A percentile compares a stretch with the other conserved stretches of the same genome.
Conservation (phyloP, 1,140 invertebrate genomes). For the Orchesella cincta region DNA sequence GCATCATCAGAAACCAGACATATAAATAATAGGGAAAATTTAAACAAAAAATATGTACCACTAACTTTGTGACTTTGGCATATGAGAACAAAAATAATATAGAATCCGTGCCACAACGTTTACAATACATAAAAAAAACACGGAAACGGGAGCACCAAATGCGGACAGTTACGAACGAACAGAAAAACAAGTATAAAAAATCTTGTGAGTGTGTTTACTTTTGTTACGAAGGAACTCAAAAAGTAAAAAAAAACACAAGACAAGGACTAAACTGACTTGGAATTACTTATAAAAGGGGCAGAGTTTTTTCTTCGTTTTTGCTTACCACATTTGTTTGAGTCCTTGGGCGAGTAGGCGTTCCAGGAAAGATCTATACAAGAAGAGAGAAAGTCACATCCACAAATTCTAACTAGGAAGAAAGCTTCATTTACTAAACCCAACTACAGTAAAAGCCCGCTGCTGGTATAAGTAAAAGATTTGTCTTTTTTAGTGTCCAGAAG, state of each 20-base stretch:
- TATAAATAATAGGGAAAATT: no score
- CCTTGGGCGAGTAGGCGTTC: conserved; percentile 64
- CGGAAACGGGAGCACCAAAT: background rate
- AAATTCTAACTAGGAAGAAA: background rate
- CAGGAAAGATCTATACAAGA: conserved; percentile 65
- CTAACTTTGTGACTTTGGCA: no score
- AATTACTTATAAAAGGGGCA: conserved; percentile 54
- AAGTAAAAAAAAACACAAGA: background rate
- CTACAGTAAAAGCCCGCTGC: no score
- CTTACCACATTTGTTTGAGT: conserved; percentile 62
- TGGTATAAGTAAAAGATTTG: no score
- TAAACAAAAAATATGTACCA: no score
- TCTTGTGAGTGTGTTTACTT: no score
- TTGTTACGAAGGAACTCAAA: background rate
- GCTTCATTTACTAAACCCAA: background rate
- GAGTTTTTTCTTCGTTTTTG: conserved; percentile 63
- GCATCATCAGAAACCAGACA: no score
- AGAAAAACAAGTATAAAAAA: background rate
- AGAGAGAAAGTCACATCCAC: conserved; percentile 52
- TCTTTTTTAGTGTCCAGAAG: no score
- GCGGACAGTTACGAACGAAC: background rate
- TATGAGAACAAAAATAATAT: background rate
- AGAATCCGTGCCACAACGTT: background rate
- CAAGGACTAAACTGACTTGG: conserved; percentile 55
- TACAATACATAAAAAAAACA: background rate